A percentile compares a stretch with the other conserved stretches of the same genome.
These are phyloP conservation scores for Tachina fera DNA, from an alignment of 2,888 invertebrate genomes.

Conservation along the genomic window DNA sequence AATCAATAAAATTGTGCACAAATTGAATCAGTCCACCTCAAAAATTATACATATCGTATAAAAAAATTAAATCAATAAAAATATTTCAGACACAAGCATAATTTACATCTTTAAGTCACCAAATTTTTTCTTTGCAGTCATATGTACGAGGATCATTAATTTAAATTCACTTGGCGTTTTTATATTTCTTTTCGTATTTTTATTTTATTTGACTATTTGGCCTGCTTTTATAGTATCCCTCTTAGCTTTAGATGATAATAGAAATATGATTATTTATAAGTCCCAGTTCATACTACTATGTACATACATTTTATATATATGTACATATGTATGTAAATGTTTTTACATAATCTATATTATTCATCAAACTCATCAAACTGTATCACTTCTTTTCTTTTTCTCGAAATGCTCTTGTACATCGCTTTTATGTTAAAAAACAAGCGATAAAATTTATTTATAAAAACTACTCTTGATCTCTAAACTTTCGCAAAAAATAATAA, in stretches of 20 bases:
- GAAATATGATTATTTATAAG: conserved; percentile 2
- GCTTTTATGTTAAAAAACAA: conserved; percentile 40
- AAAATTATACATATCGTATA: no score
- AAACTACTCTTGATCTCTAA: conserved; percentile 1
- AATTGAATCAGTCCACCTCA: neutral
- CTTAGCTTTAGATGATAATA: conserved; percentile 36
- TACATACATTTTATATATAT: no score
- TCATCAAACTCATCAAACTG: conserved; percentile 31
- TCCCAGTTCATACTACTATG: no score
- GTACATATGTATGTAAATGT: neutral
- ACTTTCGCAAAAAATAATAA: conserved; percentile 28
- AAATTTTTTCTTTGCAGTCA: neutral
- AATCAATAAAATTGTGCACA: neutral
- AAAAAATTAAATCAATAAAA: no score
- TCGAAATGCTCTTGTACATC: conserved; percentile 62
- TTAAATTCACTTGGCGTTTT: neutral
- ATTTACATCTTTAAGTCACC: neutral
- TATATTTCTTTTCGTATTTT: conserved; percentile 5
- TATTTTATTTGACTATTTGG: conserved; percentile 31
- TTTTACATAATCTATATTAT: conserved; percentile 25
- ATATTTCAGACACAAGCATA: neutral
- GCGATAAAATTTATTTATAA: neutral
- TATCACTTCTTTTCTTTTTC: conserved; percentile 37
- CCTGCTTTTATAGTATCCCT: conserved; percentile 35
- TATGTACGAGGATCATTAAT: neutral